phyloP scores from a whole-genome alignment of 2,797 vertebrate genomes.

The Trachops cirrhosus region DNA sequence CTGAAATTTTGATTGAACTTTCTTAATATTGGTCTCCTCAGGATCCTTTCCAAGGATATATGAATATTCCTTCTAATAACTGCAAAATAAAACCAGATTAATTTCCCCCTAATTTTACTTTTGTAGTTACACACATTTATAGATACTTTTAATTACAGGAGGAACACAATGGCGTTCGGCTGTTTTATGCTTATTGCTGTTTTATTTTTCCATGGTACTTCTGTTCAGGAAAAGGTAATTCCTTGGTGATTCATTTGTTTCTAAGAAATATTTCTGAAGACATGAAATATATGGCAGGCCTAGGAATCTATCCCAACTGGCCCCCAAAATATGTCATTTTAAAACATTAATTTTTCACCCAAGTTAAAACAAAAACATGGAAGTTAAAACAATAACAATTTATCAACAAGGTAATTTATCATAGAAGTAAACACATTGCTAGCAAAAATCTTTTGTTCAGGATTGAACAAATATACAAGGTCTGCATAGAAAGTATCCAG shows the following conservation, averaged over 20 bases:
- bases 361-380: not conserved
- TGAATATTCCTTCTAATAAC: not conserved
- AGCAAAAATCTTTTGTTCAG: not conserved
- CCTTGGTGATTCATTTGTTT: constrained; percentile 17
- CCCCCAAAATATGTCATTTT: not conserved
- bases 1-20: not conserved
- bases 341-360: constrained; percentile 37
- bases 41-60: not conserved
- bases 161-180: not conserved
- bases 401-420: not conserved
- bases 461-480: not conserved
- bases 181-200: not conserved
- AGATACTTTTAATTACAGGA: not conserved
- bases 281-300: not conserved
- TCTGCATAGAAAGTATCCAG: not conserved
- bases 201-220: not conserved
- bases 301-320: not conserved
- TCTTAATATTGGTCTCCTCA: not conserved
- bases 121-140: not conserved
- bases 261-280: constrained; percentile 11
- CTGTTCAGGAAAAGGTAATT: not conserved
- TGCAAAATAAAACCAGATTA: not conserved
- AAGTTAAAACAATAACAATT: constrained; percentile 15
- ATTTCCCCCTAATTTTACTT: not conserved
- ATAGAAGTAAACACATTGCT: not conserved